phyloP scores from a whole-genome alignment of 2,888 invertebrate species.

The Nemotelus pantherinus region DNA sequence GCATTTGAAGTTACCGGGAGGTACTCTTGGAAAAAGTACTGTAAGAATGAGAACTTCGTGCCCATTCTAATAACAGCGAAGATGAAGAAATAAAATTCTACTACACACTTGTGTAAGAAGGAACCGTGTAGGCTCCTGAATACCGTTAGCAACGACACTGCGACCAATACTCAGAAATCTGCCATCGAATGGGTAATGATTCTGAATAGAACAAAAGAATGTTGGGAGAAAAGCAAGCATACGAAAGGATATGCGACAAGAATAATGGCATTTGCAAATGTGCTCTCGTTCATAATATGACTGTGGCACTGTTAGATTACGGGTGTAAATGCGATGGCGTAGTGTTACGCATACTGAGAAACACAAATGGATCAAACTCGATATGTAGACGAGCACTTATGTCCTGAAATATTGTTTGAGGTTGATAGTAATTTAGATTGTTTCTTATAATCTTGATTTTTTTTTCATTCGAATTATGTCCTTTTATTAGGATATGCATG shows the following conservation, averaged over 20 bases:
- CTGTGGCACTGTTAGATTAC: conserved; percentile 9
- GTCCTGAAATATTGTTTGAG: too few relatives aligned
- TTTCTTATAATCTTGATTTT: too few relatives aligned
- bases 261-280: conserved; percentile 2
- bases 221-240: neutral
- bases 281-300: conserved; percentile 22
- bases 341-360: neutral
- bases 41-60: neutral
- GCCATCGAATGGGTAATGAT: conserved; percentile 13
- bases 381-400: too few relatives aligned
- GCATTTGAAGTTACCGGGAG: conserved; percentile 6
- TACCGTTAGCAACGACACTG: neutral
- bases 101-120: neutral
- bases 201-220: conserved; percentile 14
- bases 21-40: neutral
- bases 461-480: too few relatives aligned
- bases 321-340: conserved; percentile 3
- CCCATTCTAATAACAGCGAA: neutral
- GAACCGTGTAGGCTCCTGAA: neutral
- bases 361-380: too few relatives aligned
- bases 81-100: neutral
- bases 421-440: too few relatives aligned
- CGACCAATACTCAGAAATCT: neutral
- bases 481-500: too few relatives aligned
- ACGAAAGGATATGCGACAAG: conserved; percentile 12